phyloP scores from a whole-genome alignment of 2,113 vertebrate species.

The Sus scrofa region DNA sequence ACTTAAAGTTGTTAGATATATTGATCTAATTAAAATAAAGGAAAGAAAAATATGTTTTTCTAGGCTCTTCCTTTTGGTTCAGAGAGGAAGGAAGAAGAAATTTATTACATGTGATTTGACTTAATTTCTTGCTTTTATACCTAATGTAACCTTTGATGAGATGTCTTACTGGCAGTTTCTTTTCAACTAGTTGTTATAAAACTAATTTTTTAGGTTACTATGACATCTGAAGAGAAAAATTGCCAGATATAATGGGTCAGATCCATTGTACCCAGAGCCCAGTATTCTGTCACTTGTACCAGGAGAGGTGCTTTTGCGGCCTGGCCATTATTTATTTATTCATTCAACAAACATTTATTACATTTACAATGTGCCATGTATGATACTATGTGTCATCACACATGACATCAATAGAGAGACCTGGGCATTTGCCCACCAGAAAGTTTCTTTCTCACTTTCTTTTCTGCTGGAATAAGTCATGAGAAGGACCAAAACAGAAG shows the following conservation, averaged over 20 bases:
- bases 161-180: background rate
- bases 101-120: background rate
- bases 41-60: background rate
- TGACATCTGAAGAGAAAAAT: slow-evolving; percentile 10
- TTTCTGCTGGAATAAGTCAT: background rate
- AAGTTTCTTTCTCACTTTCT: background rate
- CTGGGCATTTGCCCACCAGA: background rate
- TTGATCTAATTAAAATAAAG: slow-evolving; percentile 24
- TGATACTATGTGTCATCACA: background rate
- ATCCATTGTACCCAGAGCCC: background rate
- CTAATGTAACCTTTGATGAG: background rate
- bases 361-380: background rate
- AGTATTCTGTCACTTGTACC: background rate
- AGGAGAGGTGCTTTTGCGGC: background rate
- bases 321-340: background rate
- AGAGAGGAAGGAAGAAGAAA: slow-evolving; percentile 3
- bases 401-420: background rate
- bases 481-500: background rate
- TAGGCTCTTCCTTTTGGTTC: background rate
- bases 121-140: slow-evolving; percentile 40
- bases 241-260: background rate
- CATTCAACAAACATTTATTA: slow-evolving; percentile 42
- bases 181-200: slow-evolving; percentile 17
- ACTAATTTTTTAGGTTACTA: slow-evolving; percentile 18
- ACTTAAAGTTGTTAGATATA: background rate